Evolutionary conservation across 2,113 vertebrate genomes (phyloP).

Genomic region (Hypomesus transpacificus): DNA sequence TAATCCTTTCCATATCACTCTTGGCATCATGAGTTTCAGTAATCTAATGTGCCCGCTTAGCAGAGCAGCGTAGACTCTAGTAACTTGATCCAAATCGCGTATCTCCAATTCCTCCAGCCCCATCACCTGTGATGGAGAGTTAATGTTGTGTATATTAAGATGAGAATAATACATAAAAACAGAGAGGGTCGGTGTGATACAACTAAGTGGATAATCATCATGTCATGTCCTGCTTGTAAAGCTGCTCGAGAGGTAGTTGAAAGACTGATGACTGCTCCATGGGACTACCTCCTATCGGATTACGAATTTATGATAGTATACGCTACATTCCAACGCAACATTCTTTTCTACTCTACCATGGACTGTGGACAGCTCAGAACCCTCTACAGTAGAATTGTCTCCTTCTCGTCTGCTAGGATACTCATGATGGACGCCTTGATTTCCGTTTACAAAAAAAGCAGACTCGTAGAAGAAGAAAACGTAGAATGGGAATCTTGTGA

Average conservation of each 20-base stretch:
- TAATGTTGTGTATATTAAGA: neutral
- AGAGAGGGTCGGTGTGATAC: neutral
- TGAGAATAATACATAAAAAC: neutral
- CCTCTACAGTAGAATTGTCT: neutral
- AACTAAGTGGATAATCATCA: neutral
- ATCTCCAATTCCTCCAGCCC: neutral
- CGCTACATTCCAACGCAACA: neutral
- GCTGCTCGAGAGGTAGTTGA: neutral
- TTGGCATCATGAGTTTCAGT: neutral
- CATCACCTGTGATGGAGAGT: neutral
- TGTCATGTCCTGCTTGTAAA: neutral
- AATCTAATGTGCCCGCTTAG: neutral
- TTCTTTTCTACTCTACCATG: neutral
- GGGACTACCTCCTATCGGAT: neutral
- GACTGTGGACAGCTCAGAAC: neutral
- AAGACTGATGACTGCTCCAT: neutral
- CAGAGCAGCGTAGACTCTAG: neutral
- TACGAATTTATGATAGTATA: neutral
- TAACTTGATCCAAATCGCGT: constrained; percentile 1
- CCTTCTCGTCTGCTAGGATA: neutral
- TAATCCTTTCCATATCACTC: neutral
- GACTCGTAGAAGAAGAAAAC: neutral
- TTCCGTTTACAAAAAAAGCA: neutral
- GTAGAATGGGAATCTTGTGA: neutral
- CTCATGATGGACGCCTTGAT: neutral